Percentiles rank a stretch among this genome's conserved stretches.
phyloP scores from a whole-genome alignment of 2,888 invertebrate species.

The Cantharis nigra region DNA sequence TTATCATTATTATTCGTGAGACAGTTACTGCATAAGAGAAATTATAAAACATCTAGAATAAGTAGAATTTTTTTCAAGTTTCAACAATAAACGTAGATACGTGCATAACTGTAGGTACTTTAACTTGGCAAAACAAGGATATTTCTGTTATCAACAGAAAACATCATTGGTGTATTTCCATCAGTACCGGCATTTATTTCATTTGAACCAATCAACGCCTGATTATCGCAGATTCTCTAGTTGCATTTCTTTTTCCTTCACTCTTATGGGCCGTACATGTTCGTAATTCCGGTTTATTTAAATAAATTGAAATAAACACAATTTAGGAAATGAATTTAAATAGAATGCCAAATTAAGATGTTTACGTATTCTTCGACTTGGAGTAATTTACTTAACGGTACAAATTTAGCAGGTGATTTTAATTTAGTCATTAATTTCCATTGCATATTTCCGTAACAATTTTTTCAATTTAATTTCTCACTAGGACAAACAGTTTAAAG shows the following conservation, averaged over 20 bases:
- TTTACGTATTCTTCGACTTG: neutral
- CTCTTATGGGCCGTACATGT: too few species aligned
- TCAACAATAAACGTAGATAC: neutral
- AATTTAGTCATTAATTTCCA: neutral
- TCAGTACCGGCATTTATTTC: too few species aligned
- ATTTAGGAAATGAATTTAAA: neutral
- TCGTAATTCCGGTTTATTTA: neutral
- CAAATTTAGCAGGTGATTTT: neutral
- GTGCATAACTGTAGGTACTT: neutral
- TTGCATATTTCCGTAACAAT: neutral
- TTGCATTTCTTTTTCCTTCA: too few species aligned
- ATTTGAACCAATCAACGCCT: too few species aligned
- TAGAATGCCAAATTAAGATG: neutral
- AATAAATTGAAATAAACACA: neutral
- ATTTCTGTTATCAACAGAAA: neutral
- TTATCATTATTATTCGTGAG: neutral
- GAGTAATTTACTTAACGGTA: neutral
- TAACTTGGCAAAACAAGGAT: neutral
- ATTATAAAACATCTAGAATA: neutral
- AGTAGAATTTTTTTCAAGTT: neutral
- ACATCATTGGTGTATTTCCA: neutral
- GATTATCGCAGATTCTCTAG: too few species aligned
- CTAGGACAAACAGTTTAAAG: neutral
- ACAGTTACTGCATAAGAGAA: neutral
- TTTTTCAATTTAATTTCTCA: neutral